Percentiles rank a stretch among this genome's conserved stretches.
phyloP scores from a whole-genome alignment of 2,888 invertebrate species.

The Hypselothyrea guttata region DNA sequence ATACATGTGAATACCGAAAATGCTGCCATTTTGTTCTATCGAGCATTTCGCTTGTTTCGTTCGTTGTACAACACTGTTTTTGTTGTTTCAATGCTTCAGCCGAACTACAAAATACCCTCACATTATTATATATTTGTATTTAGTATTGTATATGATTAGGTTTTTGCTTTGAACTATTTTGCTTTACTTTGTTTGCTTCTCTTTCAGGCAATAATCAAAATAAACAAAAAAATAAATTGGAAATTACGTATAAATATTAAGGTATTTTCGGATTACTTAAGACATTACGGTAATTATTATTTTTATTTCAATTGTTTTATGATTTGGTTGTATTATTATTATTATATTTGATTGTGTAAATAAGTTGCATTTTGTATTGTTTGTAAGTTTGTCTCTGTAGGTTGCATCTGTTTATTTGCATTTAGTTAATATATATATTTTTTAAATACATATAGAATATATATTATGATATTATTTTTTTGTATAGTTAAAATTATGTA shows the following conservation, averaged over 20 bases:
- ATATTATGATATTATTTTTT: conserved; percentile 30
- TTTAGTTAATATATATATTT: too few species aligned
- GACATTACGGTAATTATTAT: conserved; percentile 11
- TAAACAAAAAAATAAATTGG: not conserved
- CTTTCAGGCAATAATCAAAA: conserved; percentile 12
- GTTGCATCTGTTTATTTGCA: conserved; percentile 11
- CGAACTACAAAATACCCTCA: too few species aligned
- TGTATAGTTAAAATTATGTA: conserved; percentile 42
- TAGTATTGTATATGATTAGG: not conserved
- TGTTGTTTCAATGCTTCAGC: too few species aligned
- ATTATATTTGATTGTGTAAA: conserved; percentile 44
- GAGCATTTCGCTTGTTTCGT: too few species aligned
- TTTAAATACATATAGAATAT: conserved; percentile 7
- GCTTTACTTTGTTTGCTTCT: conserved; percentile 13
- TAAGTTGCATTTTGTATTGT: conserved; percentile 34
- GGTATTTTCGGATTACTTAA: conserved; percentile 17
- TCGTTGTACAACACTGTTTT: too few species aligned
- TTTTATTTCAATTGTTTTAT: not conserved
- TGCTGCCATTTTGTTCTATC: too few species aligned
- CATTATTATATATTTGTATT: conserved; percentile 2
- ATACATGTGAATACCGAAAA: too few species aligned
- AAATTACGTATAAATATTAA: conserved; percentile 26
- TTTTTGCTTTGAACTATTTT: conserved; percentile 7
- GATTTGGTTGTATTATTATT: not conserved
- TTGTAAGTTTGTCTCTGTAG: conserved; percentile 21